phyloP scores from a whole-genome alignment of 2,888 invertebrate genomes.

The Neoascia interrupta region DNA sequence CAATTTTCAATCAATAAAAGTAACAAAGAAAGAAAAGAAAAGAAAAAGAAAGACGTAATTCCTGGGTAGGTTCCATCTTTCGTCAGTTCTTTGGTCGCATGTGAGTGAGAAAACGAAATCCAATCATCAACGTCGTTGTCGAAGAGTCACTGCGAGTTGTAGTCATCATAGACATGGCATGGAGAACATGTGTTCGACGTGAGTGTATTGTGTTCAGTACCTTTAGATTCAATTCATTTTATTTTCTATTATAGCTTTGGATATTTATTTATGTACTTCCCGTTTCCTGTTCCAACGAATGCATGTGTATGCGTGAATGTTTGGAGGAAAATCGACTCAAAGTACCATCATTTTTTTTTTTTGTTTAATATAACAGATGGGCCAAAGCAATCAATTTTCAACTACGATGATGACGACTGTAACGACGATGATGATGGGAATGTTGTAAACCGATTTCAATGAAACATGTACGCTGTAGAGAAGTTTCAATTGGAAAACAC shows the following conservation, averaged over 20 bases:
- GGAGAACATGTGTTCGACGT: constrained; percentile 44
- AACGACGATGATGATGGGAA: constrained; percentile 27
- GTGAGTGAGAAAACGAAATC: constrained; percentile 54
- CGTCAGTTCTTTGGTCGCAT: constrained; percentile 3
- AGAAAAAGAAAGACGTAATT: constrained; percentile 24
- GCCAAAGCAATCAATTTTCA: constrained; percentile 65
- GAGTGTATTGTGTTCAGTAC: constrained; percentile 19
- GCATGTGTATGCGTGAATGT: constrained; percentile 17
- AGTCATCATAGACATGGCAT: constrained; percentile 15
- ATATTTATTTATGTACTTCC: constrained; percentile 34
- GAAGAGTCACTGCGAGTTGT: constrained; percentile 22
- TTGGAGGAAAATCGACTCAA: constrained; percentile 11
- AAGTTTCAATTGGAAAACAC: constrained; percentile 42
- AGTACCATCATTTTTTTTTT: constrained; percentile 51
- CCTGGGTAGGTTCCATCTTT: constrained; percentile 31
- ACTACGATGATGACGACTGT: constrained; percentile 30
- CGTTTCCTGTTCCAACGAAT: constrained; percentile 3
- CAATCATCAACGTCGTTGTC: constrained; percentile 54
- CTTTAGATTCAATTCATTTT: neutral
- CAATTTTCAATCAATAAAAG: constrained; percentile 58
- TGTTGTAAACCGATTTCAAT: constrained; percentile 39
- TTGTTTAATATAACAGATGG: constrained; percentile 62
- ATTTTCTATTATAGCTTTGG: neutral
- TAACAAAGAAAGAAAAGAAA: constrained; percentile 6
- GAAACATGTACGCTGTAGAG: constrained; percentile 7